Percentiles rank a stretch among this genome's conserved stretches.
Evolutionary conservation across 2,113 vertebrate genomes (phyloP).

Genomic region (Paradoxurus hermaphroditus): DNA sequence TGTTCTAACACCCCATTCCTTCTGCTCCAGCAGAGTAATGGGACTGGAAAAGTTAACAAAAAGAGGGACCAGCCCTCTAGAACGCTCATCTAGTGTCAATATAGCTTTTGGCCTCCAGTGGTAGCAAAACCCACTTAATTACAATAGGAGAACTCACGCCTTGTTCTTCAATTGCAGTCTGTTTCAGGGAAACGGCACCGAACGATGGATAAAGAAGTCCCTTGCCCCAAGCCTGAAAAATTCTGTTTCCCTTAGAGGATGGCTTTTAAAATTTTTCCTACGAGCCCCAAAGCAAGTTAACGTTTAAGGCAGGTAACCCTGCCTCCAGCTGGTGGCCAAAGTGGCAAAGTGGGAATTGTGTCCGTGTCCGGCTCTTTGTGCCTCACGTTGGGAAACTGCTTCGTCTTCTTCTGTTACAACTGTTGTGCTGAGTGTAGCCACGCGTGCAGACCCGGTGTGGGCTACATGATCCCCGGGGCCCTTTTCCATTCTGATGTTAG

Average conservation of each 20-base stretch:
- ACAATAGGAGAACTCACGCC: not conserved
- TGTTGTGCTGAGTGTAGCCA: not conserved
- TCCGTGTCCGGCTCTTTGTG: not conserved
- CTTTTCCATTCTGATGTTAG: not conserved
- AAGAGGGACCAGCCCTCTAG: conserved; percentile 2
- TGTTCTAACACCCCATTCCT: conserved; percentile 1
- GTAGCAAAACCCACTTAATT: conserved; percentile 29
- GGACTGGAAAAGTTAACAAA: conserved; percentile 47
- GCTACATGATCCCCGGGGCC: not conserved
- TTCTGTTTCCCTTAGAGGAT: not conserved
- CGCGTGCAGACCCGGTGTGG: not conserved
- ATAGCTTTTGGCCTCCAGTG: conserved; percentile 43
- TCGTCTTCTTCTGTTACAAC: not conserved
- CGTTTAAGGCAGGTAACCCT: not conserved
- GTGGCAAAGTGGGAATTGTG: not conserved
- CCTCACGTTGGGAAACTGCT: not conserved
- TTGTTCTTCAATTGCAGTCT: not conserved
- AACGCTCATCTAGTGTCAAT: not conserved
- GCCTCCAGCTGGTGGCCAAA: not conserved
- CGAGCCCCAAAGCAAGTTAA: not conserved
- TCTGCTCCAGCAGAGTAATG: conserved; percentile 36
- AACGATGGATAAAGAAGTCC: not conserved
- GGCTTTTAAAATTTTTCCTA: not conserved
- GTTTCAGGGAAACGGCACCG: not conserved
- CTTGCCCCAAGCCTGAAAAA: not conserved